phyloP scores from a whole-genome alignment of 2,113 vertebrate genomes.

The Protobothrops flavoviridis region DNA sequence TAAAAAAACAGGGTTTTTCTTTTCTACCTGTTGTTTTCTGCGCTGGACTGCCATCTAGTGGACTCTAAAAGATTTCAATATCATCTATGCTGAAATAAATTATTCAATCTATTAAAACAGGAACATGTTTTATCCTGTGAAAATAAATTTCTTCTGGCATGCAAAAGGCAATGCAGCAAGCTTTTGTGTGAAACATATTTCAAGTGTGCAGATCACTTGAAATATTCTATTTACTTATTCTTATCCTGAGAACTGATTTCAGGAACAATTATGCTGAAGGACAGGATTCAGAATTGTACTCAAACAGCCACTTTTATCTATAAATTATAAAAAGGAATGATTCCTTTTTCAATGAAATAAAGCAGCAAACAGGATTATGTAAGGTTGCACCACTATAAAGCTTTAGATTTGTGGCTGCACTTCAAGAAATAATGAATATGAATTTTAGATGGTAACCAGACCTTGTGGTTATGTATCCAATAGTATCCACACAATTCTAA shows the following conservation, averaged over 20 bases:
- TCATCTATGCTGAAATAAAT: not conserved
- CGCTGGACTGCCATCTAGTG: conserved; percentile 4
- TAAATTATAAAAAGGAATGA: not conserved
- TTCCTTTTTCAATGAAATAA: not conserved
- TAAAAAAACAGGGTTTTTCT: not conserved
- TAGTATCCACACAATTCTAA: not conserved
- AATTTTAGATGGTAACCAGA: not conserved
- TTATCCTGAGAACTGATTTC: not conserved
- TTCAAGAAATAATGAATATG: not conserved
- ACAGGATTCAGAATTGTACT: not conserved
- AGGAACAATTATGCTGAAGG: not conserved
- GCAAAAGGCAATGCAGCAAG: not conserved
- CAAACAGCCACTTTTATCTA: not conserved
- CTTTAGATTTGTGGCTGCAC: not conserved
- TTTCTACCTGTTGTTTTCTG: not conserved
- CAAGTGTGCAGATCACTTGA: not conserved
- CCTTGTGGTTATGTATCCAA: not conserved
- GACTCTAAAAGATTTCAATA: fast-evolving
- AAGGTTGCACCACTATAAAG: not conserved
- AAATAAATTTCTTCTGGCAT: not conserved
- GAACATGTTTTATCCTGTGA: not conserved
- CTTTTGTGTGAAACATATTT: not conserved
- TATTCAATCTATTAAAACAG: not conserved
- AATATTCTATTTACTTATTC: not conserved
- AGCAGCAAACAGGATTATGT: not conserved